Percentiles rank a stretch among this genome's conserved stretches.
Conservation (phyloP, 2,113 vertebrate genomes). For the Caloenas nicobarica region DNA sequence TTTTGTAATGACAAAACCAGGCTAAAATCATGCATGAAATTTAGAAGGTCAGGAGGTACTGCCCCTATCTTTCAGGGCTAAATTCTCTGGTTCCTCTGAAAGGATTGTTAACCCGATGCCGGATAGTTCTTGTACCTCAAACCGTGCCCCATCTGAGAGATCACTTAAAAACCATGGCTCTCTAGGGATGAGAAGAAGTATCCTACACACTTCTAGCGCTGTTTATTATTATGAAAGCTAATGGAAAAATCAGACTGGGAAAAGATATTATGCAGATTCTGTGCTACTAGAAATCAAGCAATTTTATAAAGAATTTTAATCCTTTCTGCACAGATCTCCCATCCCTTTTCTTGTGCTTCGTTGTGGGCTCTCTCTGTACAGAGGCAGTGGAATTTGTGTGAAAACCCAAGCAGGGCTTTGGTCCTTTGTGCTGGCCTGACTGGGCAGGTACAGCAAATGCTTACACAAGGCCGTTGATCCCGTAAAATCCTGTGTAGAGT, state of each 20-base stretch:
- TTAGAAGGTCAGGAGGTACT: not conserved
- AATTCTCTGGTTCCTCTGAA: not conserved
- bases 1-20: not conserved
- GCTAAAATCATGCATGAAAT: not conserved
- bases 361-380: not conserved
- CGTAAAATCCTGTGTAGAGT: not conserved
- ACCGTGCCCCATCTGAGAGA: slow-evolving; percentile 19
- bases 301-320: not conserved
- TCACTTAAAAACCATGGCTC: not conserved
- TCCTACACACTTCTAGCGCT: not conserved
- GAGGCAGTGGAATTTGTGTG: not conserved
- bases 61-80: not conserved
- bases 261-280: not conserved
- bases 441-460: not conserved
- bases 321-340: not conserved
- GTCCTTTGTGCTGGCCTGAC: not conserved
- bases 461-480: not conserved
- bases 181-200: not conserved
- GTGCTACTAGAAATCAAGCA: not conserved
- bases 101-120: not conserved
- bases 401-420: not conserved
- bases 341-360: not conserved
- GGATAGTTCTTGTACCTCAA: not conserved
- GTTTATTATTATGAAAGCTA: slow-evolving; percentile 14
- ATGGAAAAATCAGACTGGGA: slow-evolving; percentile 41